Evolutionary conservation across 2,113 vertebrate species (phyloP).

Genomic region (Speoplatyrhinus poulsoni): DNA sequence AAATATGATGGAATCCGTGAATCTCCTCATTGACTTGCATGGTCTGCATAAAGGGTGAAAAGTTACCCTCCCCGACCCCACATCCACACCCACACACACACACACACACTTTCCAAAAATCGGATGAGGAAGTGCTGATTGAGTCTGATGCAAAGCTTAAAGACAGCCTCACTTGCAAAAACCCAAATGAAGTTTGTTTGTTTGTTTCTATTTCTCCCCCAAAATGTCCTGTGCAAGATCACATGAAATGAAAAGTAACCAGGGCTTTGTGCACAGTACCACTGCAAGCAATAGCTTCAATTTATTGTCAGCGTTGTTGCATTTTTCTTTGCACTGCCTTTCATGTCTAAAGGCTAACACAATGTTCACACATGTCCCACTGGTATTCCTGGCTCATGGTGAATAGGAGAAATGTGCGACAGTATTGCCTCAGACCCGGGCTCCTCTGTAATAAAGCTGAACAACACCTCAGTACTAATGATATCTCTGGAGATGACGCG

Average conservation of each 20-base stretch:
- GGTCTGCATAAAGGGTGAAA: too few relatives aligned
- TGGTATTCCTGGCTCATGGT: conserved; percentile 22
- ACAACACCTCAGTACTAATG: conserved; percentile 60
- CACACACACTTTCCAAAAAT: background rate
- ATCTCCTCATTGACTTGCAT: too few relatives aligned
- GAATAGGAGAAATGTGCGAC: conserved; percentile 43
- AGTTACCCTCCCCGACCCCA: too few relatives aligned
- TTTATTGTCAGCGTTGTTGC: conserved; percentile 8
- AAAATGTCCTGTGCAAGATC: background rate
- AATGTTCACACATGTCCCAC: conserved; percentile 52
- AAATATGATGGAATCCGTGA: too few relatives aligned
- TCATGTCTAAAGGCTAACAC: conserved; percentile 38
- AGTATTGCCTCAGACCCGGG: conserved; percentile 61
- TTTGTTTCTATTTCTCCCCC: background rate
- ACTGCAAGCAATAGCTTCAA: background rate
- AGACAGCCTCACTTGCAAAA: background rate
- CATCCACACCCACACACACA: too few relatives aligned
- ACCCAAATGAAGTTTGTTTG: background rate
- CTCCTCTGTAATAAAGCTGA: conserved; percentile 48
- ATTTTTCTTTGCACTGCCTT: conserved; percentile 20
- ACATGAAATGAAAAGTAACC: too few relatives aligned
- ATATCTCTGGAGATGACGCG: conserved; percentile 72
- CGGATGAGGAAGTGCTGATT: too few relatives aligned
- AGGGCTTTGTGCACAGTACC: too few relatives aligned
- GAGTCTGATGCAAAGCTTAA: background rate